Evolutionary conservation across 2,113 vertebrate genomes (phyloP).

Genomic region (Albula glossodonta): DNA sequence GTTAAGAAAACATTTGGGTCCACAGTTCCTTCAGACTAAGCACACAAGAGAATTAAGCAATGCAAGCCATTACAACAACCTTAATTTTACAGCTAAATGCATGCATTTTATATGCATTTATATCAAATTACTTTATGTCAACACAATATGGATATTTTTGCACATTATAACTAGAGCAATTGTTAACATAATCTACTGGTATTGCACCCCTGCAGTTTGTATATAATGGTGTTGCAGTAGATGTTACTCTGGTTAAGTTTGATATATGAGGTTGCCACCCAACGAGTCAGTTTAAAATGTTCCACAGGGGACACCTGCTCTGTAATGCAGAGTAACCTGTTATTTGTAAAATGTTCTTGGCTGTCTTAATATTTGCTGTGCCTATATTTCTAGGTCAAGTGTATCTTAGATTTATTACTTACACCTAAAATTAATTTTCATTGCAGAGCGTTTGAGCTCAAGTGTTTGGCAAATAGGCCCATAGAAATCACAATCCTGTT

Average conservation of each 20-base stretch:
- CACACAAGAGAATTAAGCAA: background rate
- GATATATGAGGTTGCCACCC: background rate
- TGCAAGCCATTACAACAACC: background rate
- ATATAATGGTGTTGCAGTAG: background rate
- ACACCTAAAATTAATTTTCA: background rate
- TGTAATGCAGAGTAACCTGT: constrained; percentile 11
- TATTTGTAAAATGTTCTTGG: background rate
- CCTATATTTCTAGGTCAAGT: background rate
- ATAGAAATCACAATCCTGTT: background rate
- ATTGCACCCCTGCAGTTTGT: background rate
- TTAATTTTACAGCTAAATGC: background rate
- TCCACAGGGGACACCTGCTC: background rate
- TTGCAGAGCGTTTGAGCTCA: background rate
- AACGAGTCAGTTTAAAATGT: background rate
- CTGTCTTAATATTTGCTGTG: background rate
- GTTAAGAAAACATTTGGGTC: constrained; percentile 16
- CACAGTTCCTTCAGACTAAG: background rate
- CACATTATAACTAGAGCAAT: background rate
- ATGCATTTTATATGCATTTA: constrained; percentile 4
- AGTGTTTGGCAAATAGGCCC: background rate
- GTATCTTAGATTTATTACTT: background rate
- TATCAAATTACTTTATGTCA: background rate
- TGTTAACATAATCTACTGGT: background rate
- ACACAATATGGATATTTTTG: background rate
- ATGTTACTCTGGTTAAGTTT: background rate